Conservation (phyloP, 2,113 vertebrate species). For the Anguilla rostrata region DNA sequence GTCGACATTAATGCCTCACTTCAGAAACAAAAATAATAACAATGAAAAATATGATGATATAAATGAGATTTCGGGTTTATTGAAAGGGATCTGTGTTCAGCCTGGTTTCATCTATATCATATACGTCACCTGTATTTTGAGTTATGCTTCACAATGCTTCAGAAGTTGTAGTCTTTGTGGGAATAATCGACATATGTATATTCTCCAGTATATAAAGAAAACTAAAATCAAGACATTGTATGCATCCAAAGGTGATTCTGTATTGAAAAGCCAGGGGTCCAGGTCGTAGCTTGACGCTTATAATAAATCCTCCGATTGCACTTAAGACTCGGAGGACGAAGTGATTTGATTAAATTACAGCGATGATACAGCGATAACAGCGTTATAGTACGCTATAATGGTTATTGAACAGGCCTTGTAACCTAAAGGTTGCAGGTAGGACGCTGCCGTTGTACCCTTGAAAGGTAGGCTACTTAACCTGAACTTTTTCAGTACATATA, state of each 20-base stretch:
- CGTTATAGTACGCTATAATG: no score
- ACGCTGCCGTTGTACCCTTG: no score
- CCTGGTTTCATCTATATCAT: background rate
- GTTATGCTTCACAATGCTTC: background rate
- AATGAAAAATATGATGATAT: background rate
- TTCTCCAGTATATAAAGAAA: no score
- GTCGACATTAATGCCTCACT: no score
- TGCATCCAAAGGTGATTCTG: background rate
- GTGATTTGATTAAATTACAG: background rate
- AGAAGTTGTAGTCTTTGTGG: no score
- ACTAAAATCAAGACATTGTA: background rate
- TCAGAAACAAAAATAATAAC: no score
- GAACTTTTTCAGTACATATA: no score
- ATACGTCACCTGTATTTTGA: background rate
- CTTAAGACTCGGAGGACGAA: background rate
- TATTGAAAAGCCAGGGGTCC: background rate
- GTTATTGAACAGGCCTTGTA: no score
- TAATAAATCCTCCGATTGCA: background rate
- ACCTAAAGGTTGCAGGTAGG: no score
- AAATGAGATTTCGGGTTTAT: background rate
- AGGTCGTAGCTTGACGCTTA: background rate
- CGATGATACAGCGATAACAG: background rate
- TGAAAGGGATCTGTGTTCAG: background rate
- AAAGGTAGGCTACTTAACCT: no score
- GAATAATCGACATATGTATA: background rate